phyloP scores from a whole-genome alignment of 2,888 invertebrate genomes.

The Andrena hattorfiana region DNA sequence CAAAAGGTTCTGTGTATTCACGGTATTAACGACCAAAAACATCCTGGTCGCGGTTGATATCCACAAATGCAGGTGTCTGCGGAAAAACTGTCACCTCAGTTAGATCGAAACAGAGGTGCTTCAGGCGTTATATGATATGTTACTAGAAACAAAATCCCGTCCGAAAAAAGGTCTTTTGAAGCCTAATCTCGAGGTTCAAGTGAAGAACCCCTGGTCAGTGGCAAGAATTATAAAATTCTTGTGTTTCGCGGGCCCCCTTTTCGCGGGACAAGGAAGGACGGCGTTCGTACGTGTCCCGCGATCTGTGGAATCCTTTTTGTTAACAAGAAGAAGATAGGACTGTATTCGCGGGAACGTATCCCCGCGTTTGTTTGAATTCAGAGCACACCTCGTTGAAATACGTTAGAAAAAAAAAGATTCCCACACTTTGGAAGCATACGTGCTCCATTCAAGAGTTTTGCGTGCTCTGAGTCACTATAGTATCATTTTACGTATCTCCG shows the following conservation, averaged over 20 bases:
- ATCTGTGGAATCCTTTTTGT: conserved; percentile 49
- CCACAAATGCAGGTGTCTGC: conserved; percentile 26
- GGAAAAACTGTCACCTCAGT: conserved; percentile 31
- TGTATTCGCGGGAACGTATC: conserved; percentile 36
- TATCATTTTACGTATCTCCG: conserved; percentile 40
- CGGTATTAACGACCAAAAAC: conserved; percentile 31
- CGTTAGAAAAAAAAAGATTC: conserved; percentile 66
- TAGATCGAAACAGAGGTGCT: conserved; percentile 1
- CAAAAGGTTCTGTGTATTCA: conserved; percentile 21
- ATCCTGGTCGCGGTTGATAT: conserved; percentile 19
- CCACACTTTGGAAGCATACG: conserved; percentile 63
- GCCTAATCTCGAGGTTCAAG: background rate
- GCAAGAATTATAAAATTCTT: conserved; percentile 56
- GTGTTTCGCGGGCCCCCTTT: conserved; percentile 43
- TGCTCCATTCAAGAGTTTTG: conserved; percentile 54
- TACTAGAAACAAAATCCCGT: too few relatives aligned
- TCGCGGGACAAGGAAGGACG: conserved; percentile 30
- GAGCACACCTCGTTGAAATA: conserved; percentile 64
- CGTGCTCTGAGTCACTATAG: conserved; percentile 39
- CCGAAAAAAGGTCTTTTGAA: background rate
- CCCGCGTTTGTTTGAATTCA: conserved; percentile 72
- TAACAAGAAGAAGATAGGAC: conserved; percentile 25
- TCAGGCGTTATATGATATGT: background rate
- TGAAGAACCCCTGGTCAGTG: conserved; percentile 28
- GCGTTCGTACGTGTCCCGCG: conserved; percentile 57